Evolutionary conservation across 2,797 vertebrate species (phyloP).

Genomic region (Melanotaenia nigrans): DNA sequence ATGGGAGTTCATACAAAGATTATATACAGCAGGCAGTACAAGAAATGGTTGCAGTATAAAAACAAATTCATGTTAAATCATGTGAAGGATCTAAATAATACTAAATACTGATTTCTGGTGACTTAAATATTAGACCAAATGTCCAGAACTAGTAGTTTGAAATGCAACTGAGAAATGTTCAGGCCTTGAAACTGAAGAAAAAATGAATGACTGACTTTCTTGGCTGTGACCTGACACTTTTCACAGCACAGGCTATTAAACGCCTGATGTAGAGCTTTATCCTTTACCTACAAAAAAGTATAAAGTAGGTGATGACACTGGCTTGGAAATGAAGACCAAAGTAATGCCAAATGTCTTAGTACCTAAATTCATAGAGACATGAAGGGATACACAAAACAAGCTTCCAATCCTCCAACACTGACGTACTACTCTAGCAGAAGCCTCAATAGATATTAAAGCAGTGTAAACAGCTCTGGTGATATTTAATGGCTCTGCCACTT

Average conservation of each 20-base stretch:
- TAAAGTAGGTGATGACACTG: constrained; percentile 46
- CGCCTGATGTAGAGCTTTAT: constrained; percentile 22
- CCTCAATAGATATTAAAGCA: constrained; percentile 41
- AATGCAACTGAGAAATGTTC: constrained; percentile 42
- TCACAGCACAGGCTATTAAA: constrained; percentile 23
- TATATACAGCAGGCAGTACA: neutral
- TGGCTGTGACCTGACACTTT: constrained; percentile 36
- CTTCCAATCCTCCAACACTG: constrained; percentile 54
- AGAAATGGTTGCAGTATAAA: neutral
- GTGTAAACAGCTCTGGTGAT: constrained; percentile 57
- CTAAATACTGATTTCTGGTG: constrained; percentile 11
- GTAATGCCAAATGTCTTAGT: constrained; percentile 50
- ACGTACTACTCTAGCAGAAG: constrained; percentile 19
- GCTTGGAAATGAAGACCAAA: constrained; percentile 23
- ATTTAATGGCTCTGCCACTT: constrained; percentile 62
- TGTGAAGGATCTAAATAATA: neutral
- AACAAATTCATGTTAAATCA: neutral
- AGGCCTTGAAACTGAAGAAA: constrained; percentile 28
- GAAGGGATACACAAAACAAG: constrained; percentile 27
- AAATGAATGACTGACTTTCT: constrained; percentile 35
- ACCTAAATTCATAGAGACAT: constrained; percentile 27
- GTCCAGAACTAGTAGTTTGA: constrained; percentile 32
- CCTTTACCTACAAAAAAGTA: constrained; percentile 17
- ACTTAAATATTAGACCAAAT: constrained; percentile 27
- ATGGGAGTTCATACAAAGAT: neutral